Evolutionary conservation across 2,797 vertebrate species (phyloP).

Genomic region (Morelia viridis): DNA sequence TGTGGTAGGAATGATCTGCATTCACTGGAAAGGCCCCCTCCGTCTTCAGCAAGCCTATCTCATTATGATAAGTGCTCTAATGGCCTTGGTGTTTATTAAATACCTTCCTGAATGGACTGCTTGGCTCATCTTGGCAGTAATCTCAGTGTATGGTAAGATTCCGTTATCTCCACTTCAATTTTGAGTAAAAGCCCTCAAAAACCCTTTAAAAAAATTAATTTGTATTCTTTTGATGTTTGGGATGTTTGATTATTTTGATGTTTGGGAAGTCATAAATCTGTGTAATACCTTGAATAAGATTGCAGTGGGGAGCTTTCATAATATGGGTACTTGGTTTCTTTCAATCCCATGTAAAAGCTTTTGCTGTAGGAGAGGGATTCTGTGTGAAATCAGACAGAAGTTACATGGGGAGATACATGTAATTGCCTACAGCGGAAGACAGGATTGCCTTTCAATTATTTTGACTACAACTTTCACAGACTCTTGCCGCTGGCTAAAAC

Average conservation of each 20-base stretch:
- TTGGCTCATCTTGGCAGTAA: slow-evolving; percentile 96
- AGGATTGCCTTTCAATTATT: background rate
- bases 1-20: slow-evolving; percentile 98
- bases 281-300: background rate
- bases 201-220: background rate
- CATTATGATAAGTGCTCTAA: slow-evolving; percentile 99
- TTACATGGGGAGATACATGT: background rate
- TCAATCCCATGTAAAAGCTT: background rate
- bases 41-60: slow-evolving; percentile 97
- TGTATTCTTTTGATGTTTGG: background rate
- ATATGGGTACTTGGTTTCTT: background rate
- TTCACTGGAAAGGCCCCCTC: slow-evolving; percentile 97
- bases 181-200: background rate
- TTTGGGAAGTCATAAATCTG: background rate
- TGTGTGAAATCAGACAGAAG: background rate
- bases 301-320: background rate
- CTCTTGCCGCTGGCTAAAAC: background rate
- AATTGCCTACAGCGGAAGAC: background rate
- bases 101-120: slow-evolving; percentile 98
- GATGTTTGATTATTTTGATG: background rate
- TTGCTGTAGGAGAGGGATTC: background rate
- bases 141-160: slow-evolving; percentile 94
- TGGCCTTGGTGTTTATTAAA: slow-evolving; percentile 99
- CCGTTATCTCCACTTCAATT: background rate
- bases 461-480: background rate